These are phyloP conservation scores for Platygyra sinensis DNA, from an alignment of 64 coral and sea anemone genomes.

Conservation along the genomic window DNA sequence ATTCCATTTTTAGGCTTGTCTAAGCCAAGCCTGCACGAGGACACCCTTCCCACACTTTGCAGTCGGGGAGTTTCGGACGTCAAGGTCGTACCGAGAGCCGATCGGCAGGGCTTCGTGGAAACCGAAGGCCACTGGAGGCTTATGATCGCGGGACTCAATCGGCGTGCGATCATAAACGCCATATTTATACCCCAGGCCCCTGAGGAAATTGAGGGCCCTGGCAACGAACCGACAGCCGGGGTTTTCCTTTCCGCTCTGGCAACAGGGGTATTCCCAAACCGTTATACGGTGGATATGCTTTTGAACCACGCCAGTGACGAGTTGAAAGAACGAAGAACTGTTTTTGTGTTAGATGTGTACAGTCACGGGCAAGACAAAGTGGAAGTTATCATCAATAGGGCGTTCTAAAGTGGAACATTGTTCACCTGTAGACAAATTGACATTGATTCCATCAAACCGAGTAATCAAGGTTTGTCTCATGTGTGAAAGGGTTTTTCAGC, in stretches of 20 bases:
- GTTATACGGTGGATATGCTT: slow-evolving; percentile 17
- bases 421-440: too few species aligned
- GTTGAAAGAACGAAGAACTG: slow-evolving; percentile 23
- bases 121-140: slow-evolving; percentile 57
- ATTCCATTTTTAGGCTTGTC: slow-evolving; percentile 17
- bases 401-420: slow-evolving; percentile 18
- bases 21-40: neutral
- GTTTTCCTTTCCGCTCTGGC: slow-evolving; percentile 48
- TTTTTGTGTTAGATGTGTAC: slow-evolving; percentile 59
- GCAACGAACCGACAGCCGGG: neutral
- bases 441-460: too few species aligned
- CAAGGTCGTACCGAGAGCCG: slow-evolving; percentile 29
- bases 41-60: slow-evolving; percentile 31
- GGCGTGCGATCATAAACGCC: slow-evolving; percentile 44
- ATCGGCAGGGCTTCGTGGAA: slow-evolving; percentile 31
- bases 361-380: slow-evolving; percentile 39
- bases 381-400: slow-evolving; percentile 59
- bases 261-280: slow-evolving; percentile 4
- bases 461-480: too few species aligned
- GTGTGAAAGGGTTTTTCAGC: too few species aligned
- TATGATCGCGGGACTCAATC: slow-evolving; percentile 62
- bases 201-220: neutral
- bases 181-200: slow-evolving; percentile 51
- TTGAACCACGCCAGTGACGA: slow-evolving; percentile 51
- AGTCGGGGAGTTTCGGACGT: slow-evolving; percentile 23